Evolutionary conservation across 2,113 vertebrate species (phyloP), one percentile per base, ranked within the genome.

Genomic region (Megaptera novaeangliae): DNA sequence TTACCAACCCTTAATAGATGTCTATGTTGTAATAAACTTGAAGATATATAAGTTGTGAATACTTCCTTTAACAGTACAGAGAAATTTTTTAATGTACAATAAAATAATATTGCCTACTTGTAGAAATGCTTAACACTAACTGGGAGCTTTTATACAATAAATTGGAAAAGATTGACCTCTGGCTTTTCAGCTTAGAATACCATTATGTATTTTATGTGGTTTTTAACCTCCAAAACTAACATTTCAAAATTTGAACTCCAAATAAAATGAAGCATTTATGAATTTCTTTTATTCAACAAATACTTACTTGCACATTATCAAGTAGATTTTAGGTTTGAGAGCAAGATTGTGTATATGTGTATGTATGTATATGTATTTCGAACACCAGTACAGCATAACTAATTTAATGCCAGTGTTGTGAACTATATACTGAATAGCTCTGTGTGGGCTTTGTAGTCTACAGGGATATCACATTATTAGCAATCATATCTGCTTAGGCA

Each of bases 401-500:
- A 98, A 98, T 99, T 99, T 99, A 99, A 99, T 99, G 99, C 99
- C 99, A 99, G 99, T 98, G 99, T 99, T 99, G 99, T 99, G 99
- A 99, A 99, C 99, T 99, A 99, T 99, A 99, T 98, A 98, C 99
- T 99, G 99, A 99, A 99, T 99, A 99, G 99, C 99, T 99, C 99
- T 99, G 98, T 99, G 99, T 99, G 99, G 98, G 99, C 99, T 99
- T 99, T 99, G 99, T 99, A 99, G 99, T 99, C 99, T 99, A 99
- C 98, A 99, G 99, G 99, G 99, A 99, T 99, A 99, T 99, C 99
- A 99, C 99, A 99, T 99, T 99, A 99, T 99, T 99, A 99, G 99
- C 99, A 99, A 99, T 99, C 99, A 99, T 99, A 99, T 99, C 99
- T 99, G 99, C 99, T 99, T 99, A 99, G 99, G 99, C 99, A 99